A percentile compares a stretch with the other conserved stretches of the same genome.
phyloP scores from a whole-genome alignment of 2,888 invertebrate species.

The Drosophila subquinaria region DNA sequence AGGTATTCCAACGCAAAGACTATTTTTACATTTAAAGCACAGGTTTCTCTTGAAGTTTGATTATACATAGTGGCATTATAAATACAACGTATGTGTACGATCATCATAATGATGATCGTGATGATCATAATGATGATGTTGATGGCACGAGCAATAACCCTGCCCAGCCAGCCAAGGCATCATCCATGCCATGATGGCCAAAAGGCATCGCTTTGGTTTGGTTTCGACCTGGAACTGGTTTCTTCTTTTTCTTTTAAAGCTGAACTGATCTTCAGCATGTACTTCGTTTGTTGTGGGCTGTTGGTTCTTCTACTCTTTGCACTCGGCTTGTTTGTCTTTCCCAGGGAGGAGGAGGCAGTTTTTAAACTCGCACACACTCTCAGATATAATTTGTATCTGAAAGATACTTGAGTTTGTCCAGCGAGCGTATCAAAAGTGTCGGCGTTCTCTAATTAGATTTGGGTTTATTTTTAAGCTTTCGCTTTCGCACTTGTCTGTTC shows the following conservation, averaged over 20 bases:
- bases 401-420: conserved; percentile 31
- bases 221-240: conserved; percentile 13
- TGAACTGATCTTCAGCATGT: conserved; percentile 66
- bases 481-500: conserved; percentile 56
- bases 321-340: conserved; percentile 33
- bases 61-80: conserved; percentile 68
- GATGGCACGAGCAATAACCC: conserved; percentile 79
- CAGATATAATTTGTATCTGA: conserved; percentile 60
- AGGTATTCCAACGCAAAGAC: conserved; percentile 49
- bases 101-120: neutral
- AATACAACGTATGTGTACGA: conserved; percentile 52
- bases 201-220: conserved; percentile 14
- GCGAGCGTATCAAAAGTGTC: conserved; percentile 58
- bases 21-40: conserved; percentile 62
- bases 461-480: conserved; percentile 56
- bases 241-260: conserved; percentile 3
- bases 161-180: conserved; percentile 39
- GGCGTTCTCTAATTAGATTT: conserved; percentile 68
- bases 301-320: conserved; percentile 44
- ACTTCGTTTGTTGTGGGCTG: conserved; percentile 58
- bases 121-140: conserved; percentile 50
- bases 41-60: conserved; percentile 64
- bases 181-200: conserved; percentile 22
- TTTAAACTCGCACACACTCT: conserved; percentile 9
- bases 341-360: conserved; percentile 51